Evolutionary conservation across 1,140 invertebrate species (phyloP).

Genomic region (Bicyclus anynana): DNA sequence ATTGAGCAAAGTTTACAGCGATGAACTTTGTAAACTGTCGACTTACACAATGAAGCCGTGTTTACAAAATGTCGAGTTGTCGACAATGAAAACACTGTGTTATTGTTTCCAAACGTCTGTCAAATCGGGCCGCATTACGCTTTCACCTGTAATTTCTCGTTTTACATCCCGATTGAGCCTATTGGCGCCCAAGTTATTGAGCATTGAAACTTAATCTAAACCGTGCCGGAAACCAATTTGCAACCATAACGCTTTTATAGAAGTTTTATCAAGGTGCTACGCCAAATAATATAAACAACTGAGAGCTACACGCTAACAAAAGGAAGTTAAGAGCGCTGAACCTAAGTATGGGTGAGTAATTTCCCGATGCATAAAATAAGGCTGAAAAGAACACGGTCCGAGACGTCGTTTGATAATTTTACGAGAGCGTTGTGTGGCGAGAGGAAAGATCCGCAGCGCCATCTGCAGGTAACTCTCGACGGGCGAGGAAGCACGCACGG

Average conservation of each 20-base stretch:
- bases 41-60: slow-evolving; percentile 16
- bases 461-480: slow-evolving; percentile 62
- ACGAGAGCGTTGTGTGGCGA: slow-evolving; percentile 57
- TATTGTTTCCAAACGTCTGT: slow-evolving; percentile 43
- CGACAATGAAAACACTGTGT: slow-evolving; percentile 25
- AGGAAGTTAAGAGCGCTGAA: slow-evolving; percentile 22
- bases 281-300: slow-evolving; percentile 29
- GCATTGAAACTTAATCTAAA: slow-evolving; percentile 64
- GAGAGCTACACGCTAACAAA: slow-evolving; percentile 27
- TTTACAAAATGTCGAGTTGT: slow-evolving; percentile 20
- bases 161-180: slow-evolving; percentile 43
- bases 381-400: slow-evolving; percentile 45
- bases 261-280: slow-evolving; percentile 45
- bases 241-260: slow-evolving; percentile 13
- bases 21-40: not conserved
- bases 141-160: slow-evolving; percentile 45
- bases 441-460: slow-evolving; percentile 49
- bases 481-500: slow-evolving; percentile 41
- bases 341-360: slow-evolving; percentile 30
- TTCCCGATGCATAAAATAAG: slow-evolving; percentile 53
- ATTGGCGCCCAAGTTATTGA: slow-evolving; percentile 39
- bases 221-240: slow-evolving; percentile 34
- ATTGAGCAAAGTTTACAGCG: not conserved
- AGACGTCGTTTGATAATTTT: slow-evolving; percentile 66
- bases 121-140: slow-evolving; percentile 38